Base-by-base conservation (phyloP, 2,797 vertebrate species). In the Sebastes aleutianus region DNA sequence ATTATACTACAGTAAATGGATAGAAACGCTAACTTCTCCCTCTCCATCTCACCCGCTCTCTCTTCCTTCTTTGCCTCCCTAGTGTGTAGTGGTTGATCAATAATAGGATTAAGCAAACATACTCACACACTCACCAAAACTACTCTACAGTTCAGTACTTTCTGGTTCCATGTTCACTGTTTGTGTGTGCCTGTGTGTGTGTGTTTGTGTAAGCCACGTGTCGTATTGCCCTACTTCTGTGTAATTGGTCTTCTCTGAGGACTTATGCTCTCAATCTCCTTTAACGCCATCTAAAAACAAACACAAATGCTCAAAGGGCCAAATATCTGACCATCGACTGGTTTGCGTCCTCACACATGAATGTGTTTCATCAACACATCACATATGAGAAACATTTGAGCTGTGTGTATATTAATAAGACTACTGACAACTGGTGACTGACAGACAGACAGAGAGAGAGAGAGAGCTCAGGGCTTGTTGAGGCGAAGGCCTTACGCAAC, bases 401-500 rank as follows among this genome's bases (percentile, higher is more conserved):
- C 32, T n/a, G 8, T 36, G 69, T 58, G 65, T 26, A 39, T 74
- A 77, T 56, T 59, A 64, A 70, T 79, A 61, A 71, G 79, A 70
- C 43, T 24, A 36, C 63, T n/a, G 36, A 82, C 53, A 56, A 26
- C 70, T 71, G 24, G 14, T 74, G 34, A 57, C 53, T 64, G 70
- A 32, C 53, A 76, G 34, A 61, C 26, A 67, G 56, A 68, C 13
- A 14, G 59, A 63, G 1, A 36, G 78, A 70, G 24, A 36, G 24
- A 36, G 62, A 50, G 78, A 59, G 84, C 34, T 71, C n/a, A 61
- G 85, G 80, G 80, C 83, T 61, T 86, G 87, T 79, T 73, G 75
- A 85, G 85, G 80, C 74, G 22, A 87, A 61, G 78, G 71, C 70
- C 89, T 93, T 90, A 92, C 31, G 89, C 87, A 94, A 93, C 90